Conservation (phyloP, 2,888 invertebrate genomes). For the Drosophila algonquin region DNA sequence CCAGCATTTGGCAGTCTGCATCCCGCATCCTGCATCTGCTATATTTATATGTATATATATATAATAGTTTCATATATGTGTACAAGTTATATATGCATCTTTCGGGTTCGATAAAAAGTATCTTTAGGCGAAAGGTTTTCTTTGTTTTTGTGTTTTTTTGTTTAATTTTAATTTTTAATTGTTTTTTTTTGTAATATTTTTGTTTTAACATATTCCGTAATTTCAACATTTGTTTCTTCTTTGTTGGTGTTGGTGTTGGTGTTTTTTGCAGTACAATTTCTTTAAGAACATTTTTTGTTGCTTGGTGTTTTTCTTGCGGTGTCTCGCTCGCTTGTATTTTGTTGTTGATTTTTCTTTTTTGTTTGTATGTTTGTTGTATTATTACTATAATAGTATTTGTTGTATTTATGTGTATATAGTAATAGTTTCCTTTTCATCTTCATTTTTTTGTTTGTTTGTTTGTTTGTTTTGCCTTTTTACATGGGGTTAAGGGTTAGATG, state of each 20-base stretch:
- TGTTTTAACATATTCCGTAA: slow-evolving; percentile 55
- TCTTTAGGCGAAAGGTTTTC: slow-evolving; percentile 47
- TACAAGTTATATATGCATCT: slow-evolving; percentile 42
- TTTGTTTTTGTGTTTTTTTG: slow-evolving; percentile 46
- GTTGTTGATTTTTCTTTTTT: slow-evolving; percentile 30
- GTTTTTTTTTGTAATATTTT: slow-evolving; percentile 6
- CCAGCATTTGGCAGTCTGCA: slow-evolving; percentile 4
- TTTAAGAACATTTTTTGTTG: slow-evolving; percentile 57
- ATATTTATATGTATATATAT: slow-evolving; percentile 7
- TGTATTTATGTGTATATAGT: slow-evolving; percentile 45
- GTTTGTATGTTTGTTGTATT: slow-evolving; percentile 3
- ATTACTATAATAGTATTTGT: slow-evolving; percentile 58
- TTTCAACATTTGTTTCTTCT: slow-evolving; percentile 62
- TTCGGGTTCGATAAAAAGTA: slow-evolving; percentile 55
- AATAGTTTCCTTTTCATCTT: slow-evolving; percentile 32
- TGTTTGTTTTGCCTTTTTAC: slow-evolving; percentile 70
- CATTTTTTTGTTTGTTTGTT: slow-evolving; percentile 8
- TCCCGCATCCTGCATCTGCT: background rate
- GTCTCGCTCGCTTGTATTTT: slow-evolving; percentile 18
- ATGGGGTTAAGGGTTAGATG: slow-evolving; percentile 38
- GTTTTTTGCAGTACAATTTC: slow-evolving; percentile 38
- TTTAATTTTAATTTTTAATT: slow-evolving; percentile 37
- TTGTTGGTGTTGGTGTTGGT: slow-evolving; percentile 41
- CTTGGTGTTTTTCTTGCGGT: slow-evolving; percentile 32
- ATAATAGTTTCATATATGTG: slow-evolving; percentile 11